Percentiles rank a stretch among this genome's conserved stretches.
These are phyloP conservation scores for Gallirallus australis DNA, from an alignment of 2,797 vertebrate species.

Conservation along the genomic window DNA sequence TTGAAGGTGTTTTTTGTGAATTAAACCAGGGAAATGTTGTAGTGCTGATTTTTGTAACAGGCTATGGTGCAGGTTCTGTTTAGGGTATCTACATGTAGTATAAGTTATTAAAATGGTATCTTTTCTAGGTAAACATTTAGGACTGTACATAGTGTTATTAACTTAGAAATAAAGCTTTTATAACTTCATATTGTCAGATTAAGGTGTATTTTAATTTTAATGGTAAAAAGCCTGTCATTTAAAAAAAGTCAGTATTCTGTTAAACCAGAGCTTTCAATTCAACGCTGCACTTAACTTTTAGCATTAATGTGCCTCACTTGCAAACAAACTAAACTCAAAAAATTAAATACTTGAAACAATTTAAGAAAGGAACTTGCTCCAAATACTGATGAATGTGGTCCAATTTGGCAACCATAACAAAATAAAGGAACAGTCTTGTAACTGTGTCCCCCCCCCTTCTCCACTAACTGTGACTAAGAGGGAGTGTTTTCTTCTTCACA, in stretches of 20 bases:
- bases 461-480: conserved; percentile 69
- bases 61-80: not conserved
- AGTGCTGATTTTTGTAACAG: not conserved
- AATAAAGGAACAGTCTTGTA: conserved; percentile 55
- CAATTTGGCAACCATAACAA: conserved; percentile 60
- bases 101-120: not conserved
- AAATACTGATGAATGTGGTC: conserved; percentile 53
- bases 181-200: not conserved
- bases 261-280: not conserved
- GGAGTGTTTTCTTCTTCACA: conserved; percentile 77
- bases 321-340: not conserved
- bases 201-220: not conserved
- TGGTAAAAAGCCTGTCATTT: not conserved
- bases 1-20: not conserved
- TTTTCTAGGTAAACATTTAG: not conserved
- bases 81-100: not conserved
- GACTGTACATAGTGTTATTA: not conserved
- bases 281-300: not conserved
- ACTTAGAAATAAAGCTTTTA: too few species aligned
- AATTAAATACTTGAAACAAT: not conserved
- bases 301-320: not conserved
- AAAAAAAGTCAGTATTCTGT: fast-evolving
- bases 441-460: conserved; percentile 12
- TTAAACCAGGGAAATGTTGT: not conserved
- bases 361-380: conserved; percentile 55